phyloP scores from a whole-genome alignment of 23 tunicate genomes.

The Styela clava region DNA sequence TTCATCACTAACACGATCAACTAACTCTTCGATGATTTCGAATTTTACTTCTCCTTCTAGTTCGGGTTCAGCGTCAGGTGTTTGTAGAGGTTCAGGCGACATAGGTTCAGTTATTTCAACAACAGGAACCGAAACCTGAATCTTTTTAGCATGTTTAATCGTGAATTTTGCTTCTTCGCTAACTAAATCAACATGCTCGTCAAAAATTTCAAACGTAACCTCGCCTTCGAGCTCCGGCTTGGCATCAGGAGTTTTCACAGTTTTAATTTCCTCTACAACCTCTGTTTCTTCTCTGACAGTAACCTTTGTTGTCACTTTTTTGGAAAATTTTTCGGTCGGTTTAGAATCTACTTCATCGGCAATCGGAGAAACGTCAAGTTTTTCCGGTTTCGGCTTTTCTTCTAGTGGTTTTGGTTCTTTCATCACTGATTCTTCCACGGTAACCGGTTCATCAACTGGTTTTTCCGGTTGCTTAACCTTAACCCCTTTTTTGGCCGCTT shows the following conservation, averaged over 20 bases:
- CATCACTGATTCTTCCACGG: background rate
- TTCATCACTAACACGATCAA: background rate
- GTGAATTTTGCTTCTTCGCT: conserved; percentile 13
- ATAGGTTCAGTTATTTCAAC: background rate
- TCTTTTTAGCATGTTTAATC: background rate
- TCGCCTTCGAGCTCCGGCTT: background rate
- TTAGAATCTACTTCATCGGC: background rate
- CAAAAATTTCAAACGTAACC: conserved; percentile 9
- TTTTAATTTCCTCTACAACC: conserved; percentile 8
- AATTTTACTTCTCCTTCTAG: background rate
- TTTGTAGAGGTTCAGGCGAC: background rate
- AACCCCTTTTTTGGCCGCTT: conserved; percentile 16
- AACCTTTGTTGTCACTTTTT: background rate
- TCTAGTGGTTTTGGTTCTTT: background rate
- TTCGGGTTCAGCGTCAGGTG: background rate
- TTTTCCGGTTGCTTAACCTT: too few relatives aligned
- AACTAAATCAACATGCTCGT: background rate
- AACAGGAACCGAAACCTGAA: background rate
- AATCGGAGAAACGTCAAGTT: background rate
- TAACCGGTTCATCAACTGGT: background rate
- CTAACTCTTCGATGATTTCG: background rate
- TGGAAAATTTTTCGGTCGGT: background rate
- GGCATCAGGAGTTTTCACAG: background rate
- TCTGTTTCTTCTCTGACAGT: background rate
- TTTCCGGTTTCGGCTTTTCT: background rate